Conservation (phyloP, 2,797 vertebrate species). For the Mastacembelus armatus region DNA sequence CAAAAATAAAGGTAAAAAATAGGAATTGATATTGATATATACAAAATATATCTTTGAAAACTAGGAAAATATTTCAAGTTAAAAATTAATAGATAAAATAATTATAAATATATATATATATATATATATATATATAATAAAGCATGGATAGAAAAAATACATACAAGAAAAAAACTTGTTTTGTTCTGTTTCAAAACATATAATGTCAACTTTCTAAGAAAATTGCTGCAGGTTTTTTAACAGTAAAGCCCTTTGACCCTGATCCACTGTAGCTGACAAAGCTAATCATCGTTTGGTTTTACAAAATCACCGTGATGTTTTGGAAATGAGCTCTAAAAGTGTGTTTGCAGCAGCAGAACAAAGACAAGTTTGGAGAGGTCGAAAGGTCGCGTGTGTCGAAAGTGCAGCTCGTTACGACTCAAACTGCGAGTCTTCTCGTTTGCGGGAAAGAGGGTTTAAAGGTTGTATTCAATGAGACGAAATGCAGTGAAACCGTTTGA, state of each 20-base stretch:
- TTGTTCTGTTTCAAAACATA: not conserved
- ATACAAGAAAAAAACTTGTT: too few relatives aligned
- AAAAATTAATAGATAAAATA: not conserved
- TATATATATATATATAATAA: too few relatives aligned
- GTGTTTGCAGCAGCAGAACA: constrained; percentile 26
- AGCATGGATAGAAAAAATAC: too few relatives aligned
- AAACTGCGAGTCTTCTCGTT: constrained; percentile 5
- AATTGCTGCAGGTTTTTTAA: not conserved
- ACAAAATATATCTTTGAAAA: too few relatives aligned
- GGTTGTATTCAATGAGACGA: constrained; percentile 47
- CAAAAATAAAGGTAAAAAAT: too few relatives aligned
- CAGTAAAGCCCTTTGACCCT: constrained; percentile 36
- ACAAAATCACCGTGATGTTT: constrained; percentile 16
- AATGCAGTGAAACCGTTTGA: constrained; percentile 24
- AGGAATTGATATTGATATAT: too few relatives aligned
- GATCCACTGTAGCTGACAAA: constrained; percentile 1
- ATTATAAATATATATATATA: not conserved
- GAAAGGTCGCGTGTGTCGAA: constrained; percentile 45
- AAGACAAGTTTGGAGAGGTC: constrained; percentile 38
- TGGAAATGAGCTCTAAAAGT: constrained; percentile 38
- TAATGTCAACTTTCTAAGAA: not conserved
- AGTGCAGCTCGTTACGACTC: constrained; percentile 46
- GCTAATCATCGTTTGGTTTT: constrained; percentile 12
- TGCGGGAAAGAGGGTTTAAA: constrained; percentile 54
- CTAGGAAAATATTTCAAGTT: too few relatives aligned